These are phyloP conservation scores for Drosophila rhopaloa DNA, from an alignment of 1,140 invertebrate species.

Conservation along the genomic window DNA sequence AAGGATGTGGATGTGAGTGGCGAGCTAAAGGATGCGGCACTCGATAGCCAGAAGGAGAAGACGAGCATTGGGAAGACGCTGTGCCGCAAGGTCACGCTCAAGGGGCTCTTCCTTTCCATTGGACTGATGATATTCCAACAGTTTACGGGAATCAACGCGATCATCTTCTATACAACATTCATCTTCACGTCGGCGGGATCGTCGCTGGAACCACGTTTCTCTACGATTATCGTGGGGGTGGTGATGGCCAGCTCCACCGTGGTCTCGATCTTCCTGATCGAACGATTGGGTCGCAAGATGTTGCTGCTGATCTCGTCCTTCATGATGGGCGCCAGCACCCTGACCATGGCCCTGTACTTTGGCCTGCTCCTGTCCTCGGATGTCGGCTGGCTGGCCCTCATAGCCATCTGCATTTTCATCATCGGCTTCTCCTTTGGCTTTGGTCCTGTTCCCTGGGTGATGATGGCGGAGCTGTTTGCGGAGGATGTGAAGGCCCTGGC, in stretches of 20 bases:
- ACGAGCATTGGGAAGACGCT: neutral
- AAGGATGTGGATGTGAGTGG: slow-evolving; percentile 85
- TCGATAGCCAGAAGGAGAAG: slow-evolving; percentile 4
- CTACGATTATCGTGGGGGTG: slow-evolving; percentile 90
- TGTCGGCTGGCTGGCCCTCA: slow-evolving; percentile 88
- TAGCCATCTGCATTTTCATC: slow-evolving; percentile 90
- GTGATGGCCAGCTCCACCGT: slow-evolving; percentile 90
- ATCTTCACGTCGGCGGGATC: slow-evolving; percentile 48
- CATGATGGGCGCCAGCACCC: slow-evolving; percentile 87
- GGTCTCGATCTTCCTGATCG: slow-evolving; percentile 88
- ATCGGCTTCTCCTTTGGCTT: slow-evolving; percentile 92
- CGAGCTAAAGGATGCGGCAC: slow-evolving; percentile 34
- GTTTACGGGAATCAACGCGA: slow-evolving; percentile 67
- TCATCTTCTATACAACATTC: slow-evolving; percentile 63
- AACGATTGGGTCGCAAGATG: slow-evolving; percentile 88
- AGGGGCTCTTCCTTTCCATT: slow-evolving; percentile 50
- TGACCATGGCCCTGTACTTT: slow-evolving; percentile 87
- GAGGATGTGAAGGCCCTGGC: slow-evolving; percentile 91
- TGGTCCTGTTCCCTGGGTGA: slow-evolving; percentile 92
- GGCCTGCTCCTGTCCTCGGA: slow-evolving; percentile 84
- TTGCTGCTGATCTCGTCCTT: slow-evolving; percentile 88
- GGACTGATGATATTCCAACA: slow-evolving; percentile 67
- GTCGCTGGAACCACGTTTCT: slow-evolving; percentile 24
- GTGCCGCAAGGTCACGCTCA: slow-evolving; percentile 1
- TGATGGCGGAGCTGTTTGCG: slow-evolving; percentile 91